Evolutionary conservation across 2,797 vertebrate genomes (phyloP), one percentile per base, ranked within the genome.

Genomic region (Brachymystax lenok): DNA sequence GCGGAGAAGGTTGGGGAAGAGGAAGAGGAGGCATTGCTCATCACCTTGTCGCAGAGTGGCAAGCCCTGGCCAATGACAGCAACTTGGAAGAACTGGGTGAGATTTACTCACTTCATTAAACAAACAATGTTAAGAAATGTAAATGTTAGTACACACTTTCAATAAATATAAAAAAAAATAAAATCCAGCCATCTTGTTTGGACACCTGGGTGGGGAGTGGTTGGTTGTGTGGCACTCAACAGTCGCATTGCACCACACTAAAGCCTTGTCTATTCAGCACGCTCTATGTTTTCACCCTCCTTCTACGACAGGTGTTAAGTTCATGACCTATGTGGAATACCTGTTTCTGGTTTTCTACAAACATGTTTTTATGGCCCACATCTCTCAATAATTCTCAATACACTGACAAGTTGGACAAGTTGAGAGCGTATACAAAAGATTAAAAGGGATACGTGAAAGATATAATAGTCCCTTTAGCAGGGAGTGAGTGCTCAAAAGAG

Each of bases 51-150:
- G 81, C 82, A 82, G 17, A 84, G 80, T 79, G 73, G 77, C 74
- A 14, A 80, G 86, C 80, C 79, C 81, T 71, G 64, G 75, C 73
- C 72, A 80, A 73, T 92, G 94, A 94, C 93, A 93, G 91, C 79
- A 93, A 90, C 90, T 93, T 95, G 94, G 92, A 93, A 92, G 71
- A 7, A 80, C 66, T 0, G 17, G 13, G 83, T 69, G 75, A 85
- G 88, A 92, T 88, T 91, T 88, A 89, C 88, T 88, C 75, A 74
- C 68, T 77, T 87, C 86, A 81, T 92, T 88, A 84, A 88, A 91
- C 90, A 93, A 93, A 94, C 92, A 91, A 17, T 68, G 88, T 88
- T 85, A 87, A 87, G 82, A 90, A 89, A 89, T 88, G 88, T 89
- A 87, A 92, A 90, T 90, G 89, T 91, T 89, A 85, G 85, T 85